Conservation (phyloP, 2,113 vertebrate genomes). For the Leucoraja erinaceus region DNA sequence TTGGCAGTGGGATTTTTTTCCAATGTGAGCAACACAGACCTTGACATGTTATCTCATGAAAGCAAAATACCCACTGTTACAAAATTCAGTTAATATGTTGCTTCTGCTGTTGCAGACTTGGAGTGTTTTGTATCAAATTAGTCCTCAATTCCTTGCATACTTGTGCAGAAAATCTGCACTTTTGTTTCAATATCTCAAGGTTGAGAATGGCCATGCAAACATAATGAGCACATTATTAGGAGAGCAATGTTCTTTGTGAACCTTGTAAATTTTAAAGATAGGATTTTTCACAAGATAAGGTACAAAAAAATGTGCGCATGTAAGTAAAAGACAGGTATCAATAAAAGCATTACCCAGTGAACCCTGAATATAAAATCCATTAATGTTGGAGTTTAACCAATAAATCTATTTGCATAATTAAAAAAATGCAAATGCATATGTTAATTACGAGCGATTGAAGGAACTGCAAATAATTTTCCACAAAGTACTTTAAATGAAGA, state of each 20-base stretch:
- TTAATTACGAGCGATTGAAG: background rate
- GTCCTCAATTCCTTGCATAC: constrained; percentile 33
- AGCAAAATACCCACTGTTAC: constrained; percentile 33
- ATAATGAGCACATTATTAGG: constrained; percentile 29
- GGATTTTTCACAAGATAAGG: constrained; percentile 31
- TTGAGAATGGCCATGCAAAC: constrained; percentile 30
- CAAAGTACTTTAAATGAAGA: background rate
- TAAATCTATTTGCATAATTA: background rate
- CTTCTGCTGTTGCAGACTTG: constrained; percentile 34
- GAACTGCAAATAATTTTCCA: background rate
- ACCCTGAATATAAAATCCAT: background rate
- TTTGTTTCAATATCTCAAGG: constrained; percentile 38
- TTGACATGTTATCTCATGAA: constrained; percentile 34
- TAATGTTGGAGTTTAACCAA: background rate
- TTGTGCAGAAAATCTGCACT: constrained; percentile 20
- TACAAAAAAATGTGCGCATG: constrained; percentile 8
- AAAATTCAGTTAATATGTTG: constrained; percentile 18
- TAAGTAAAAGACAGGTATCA: background rate
- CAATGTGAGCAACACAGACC: constrained; percentile 6
- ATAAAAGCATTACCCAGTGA: background rate
- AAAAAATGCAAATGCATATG: background rate
- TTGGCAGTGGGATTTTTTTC: background rate
- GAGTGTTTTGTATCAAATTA: constrained; percentile 38
- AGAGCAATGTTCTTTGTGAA: constrained; percentile 29
- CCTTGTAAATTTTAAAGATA: constrained; percentile 27